These are phyloP conservation scores for Spheniscus mendiculus DNA, from an alignment of 2,113 vertebrate species.

Conservation along the genomic window DNA sequence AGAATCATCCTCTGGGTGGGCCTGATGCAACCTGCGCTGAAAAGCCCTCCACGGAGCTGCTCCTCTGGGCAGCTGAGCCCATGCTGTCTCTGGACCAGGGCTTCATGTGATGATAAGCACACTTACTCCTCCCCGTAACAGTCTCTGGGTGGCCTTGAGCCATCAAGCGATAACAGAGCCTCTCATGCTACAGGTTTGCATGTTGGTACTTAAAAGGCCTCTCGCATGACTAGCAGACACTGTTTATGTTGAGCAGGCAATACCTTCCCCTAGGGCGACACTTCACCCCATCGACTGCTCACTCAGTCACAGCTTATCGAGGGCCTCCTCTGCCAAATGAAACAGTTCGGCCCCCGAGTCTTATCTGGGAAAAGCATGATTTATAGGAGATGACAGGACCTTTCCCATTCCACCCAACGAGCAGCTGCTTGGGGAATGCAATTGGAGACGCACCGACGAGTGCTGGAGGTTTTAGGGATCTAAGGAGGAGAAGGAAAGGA, in stretches of 20 bases:
- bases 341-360: background rate
- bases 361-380: background rate
- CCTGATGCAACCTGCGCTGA: background rate
- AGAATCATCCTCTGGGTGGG: background rate
- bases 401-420: background rate
- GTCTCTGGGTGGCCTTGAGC: background rate
- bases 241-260: background rate
- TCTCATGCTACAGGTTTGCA: background rate
- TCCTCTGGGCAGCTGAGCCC: background rate
- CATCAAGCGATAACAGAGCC: background rate
- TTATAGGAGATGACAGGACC: slow-evolving; percentile 47
- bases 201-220: background rate
- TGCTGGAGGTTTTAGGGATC: background rate
- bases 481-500: background rate
- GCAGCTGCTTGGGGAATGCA: background rate
- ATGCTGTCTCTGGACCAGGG: background rate
- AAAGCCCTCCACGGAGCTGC: background rate
- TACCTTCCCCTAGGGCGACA: background rate
- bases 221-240: background rate
- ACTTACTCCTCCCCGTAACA: background rate
- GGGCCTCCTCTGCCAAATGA: background rate
- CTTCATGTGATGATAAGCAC: background rate
- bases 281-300: background rate
- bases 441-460: background rate
- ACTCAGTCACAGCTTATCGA: background rate